Evolutionary conservation across 2,113 vertebrate genomes (phyloP).

Genomic region (Crotalus viridis): DNA sequence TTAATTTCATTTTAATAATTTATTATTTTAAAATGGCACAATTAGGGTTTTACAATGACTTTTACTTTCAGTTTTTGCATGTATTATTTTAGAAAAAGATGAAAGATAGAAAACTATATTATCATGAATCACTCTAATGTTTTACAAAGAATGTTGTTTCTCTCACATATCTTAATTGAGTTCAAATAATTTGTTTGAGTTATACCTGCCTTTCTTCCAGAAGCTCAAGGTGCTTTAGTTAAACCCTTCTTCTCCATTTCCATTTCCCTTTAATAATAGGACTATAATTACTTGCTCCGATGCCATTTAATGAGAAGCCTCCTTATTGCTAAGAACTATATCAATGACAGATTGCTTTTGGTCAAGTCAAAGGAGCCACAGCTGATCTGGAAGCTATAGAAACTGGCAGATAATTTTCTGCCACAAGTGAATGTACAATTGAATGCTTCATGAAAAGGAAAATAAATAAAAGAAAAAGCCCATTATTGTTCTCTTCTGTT

Average conservation of each 20-base stretch:
- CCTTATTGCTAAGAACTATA: not conserved
- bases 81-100: not conserved
- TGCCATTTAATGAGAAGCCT: not conserved
- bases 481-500: not conserved
- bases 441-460: not conserved
- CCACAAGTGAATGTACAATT: not conserved
- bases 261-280: not conserved
- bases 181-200: not conserved
- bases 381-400: not conserved
- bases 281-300: not conserved
- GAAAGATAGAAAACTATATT: not conserved
- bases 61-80: not conserved
- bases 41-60: not conserved
- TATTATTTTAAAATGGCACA: not conserved
- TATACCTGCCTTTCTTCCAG: not conserved
- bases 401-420: not conserved
- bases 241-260: not conserved
- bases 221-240: not conserved
- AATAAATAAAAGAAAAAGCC: not conserved
- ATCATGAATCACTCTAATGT: not conserved
- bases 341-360: not conserved
- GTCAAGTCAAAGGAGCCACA: not conserved
- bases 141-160: not conserved
- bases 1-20: not conserved
- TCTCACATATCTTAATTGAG: not conserved